A percentile compares a stretch with the other conserved stretches of the same genome.
These are phyloP conservation scores for Morelia viridis DNA, from an alignment of 2,797 vertebrate genomes.

Conservation along the genomic window DNA sequence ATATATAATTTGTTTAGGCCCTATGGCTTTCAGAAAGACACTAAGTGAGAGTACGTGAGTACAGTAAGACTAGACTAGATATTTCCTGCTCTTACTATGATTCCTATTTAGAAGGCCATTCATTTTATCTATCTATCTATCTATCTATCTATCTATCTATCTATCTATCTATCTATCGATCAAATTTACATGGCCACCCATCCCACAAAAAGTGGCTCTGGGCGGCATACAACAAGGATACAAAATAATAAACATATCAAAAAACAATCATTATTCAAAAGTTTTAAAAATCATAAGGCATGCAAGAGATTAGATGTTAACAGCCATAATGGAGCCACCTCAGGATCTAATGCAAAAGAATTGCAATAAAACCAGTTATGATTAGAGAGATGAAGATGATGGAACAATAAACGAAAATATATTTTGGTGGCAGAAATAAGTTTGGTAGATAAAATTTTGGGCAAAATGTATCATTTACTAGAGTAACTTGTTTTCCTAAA, in stretches of 20 bases:
- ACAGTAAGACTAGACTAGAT: background rate
- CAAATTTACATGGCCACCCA: too few species aligned
- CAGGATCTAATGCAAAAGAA: background rate
- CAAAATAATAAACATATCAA: too few species aligned
- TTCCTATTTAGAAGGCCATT: background rate
- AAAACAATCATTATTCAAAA: too few species aligned
- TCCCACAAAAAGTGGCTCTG: too few species aligned
- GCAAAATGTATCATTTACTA: background rate
- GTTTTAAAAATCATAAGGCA: too few species aligned
- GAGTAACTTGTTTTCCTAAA: background rate
- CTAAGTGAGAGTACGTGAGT: background rate
- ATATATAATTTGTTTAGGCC: background rate
- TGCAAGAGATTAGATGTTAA: too few species aligned
- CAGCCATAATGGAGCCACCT: too few species aligned
- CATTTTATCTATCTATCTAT: too few species aligned
- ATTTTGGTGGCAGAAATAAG: background rate
- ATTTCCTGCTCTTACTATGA: background rate
- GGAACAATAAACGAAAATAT: background rate
- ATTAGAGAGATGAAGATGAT: background rate
- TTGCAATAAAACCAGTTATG: background rate
- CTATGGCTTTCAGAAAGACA: background rate
- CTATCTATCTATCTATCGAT: too few species aligned
- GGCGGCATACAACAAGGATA: too few species aligned
- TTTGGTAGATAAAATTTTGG: background rate
- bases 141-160: too few species aligned